Conservation (phyloP, 2,797 vertebrate species). For the Anguilla obscura region DNA sequence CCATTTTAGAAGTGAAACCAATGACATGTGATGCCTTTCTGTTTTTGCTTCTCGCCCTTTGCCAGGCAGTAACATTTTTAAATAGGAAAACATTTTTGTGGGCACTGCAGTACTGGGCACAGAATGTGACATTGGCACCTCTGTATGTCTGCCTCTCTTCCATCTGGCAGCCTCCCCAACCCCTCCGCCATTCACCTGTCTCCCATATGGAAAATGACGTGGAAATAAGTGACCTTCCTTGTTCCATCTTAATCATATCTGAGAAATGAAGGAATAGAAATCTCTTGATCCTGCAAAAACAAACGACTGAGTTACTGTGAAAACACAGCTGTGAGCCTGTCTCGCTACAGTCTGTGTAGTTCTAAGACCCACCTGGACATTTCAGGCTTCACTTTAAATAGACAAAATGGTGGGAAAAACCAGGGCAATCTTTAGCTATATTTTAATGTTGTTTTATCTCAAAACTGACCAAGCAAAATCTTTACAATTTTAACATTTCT, state of each 20-base stretch:
- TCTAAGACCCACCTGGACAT: not conserved
- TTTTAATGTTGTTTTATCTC: not conserved
- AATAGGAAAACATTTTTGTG: not conserved
- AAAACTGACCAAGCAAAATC: not conserved
- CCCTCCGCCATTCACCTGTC: not conserved
- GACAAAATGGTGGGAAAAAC: not conserved
- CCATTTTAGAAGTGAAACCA: constrained; percentile 20
- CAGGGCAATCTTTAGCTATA: not conserved
- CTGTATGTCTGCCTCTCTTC: not conserved
- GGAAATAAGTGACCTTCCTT: constrained; percentile 4
- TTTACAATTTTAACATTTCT: not conserved
- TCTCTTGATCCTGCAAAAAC: not conserved
- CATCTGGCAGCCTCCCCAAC: not conserved
- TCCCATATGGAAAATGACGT: constrained; percentile 1
- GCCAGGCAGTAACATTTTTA: not conserved
- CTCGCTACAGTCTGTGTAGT: not conserved
- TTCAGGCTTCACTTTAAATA: not conserved
- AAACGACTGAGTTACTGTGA: constrained; percentile 4
- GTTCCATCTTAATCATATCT: not conserved
- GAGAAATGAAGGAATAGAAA: not conserved
- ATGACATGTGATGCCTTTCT: not conserved
- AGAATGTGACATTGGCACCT: not conserved
- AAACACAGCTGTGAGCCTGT: not conserved
- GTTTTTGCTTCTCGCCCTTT: not conserved
- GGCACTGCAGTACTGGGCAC: not conserved